Conservation (phyloP, 2,797 vertebrate genomes). For the Florisuga fusca region DNA sequence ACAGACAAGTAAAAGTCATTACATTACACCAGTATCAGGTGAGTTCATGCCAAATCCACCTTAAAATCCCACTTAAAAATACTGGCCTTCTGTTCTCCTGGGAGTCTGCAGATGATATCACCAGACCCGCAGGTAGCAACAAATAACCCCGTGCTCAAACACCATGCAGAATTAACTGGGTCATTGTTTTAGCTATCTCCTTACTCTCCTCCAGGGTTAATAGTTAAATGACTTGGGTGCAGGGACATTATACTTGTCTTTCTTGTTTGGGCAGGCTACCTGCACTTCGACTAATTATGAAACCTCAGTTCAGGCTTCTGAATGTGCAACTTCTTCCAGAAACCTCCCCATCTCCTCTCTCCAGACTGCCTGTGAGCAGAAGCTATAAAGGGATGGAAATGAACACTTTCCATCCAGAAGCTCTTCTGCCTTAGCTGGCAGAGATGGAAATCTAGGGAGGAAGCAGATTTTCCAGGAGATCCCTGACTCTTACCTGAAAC, state of each 20-base stretch:
- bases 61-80: background rate
- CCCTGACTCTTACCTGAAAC: background rate
- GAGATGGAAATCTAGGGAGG: background rate
- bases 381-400: accelerated
- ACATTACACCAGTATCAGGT: background rate
- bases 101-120: conserved; percentile 11
- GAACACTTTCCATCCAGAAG: background rate
- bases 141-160: conserved; percentile 5
- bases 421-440: background rate
- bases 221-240: conserved; percentile 46
- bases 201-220: conserved; percentile 56
- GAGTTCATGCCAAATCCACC: background rate
- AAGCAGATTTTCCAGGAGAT: background rate
- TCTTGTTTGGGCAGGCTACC: conserved; percentile 59
- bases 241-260: conserved; percentile 50
- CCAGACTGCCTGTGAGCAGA: background rate
- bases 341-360: background rate
- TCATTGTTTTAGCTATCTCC: conserved; percentile 55
- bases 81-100: background rate
- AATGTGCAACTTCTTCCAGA: background rate
- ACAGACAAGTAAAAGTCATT: background rate
- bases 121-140: conserved; percentile 34
- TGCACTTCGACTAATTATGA: conserved; percentile 11
- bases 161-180: conserved; percentile 18
- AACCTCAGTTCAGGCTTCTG: conserved; percentile 26